phyloP scores from a whole-genome alignment of 2,888 invertebrate species.

The Dascillus cervinus region DNA sequence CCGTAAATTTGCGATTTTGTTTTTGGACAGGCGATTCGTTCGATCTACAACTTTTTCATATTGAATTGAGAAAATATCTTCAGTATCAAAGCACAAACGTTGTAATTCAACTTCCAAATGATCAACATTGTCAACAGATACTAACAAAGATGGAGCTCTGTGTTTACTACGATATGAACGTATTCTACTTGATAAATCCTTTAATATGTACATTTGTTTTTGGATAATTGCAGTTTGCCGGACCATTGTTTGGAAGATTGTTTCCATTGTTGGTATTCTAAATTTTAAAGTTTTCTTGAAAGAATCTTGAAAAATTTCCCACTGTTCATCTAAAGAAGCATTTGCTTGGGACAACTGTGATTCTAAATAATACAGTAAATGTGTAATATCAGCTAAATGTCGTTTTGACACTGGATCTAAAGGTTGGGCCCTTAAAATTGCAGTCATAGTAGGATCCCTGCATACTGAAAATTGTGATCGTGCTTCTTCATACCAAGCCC shows the following conservation, averaged over 20 bases:
- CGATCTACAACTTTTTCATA: slow-evolving; percentile 32
- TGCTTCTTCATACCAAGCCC: slow-evolving; percentile 52
- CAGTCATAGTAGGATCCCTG: slow-evolving; percentile 32
- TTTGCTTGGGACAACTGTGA: slow-evolving; percentile 67
- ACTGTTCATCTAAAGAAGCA: slow-evolving; percentile 65
- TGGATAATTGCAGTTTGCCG: slow-evolving; percentile 62
- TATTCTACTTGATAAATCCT: slow-evolving; percentile 33
- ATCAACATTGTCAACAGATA: slow-evolving; percentile 38
- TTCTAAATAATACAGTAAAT: slow-evolving; percentile 63
- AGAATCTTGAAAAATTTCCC: slow-evolving; percentile 58
- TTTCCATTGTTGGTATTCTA: slow-evolving; percentile 64
- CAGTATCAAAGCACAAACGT: slow-evolving; percentile 47
- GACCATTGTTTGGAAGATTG: slow-evolving; percentile 71
- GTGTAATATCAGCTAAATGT: slow-evolving; percentile 61
- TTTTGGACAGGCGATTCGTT: slow-evolving; percentile 38
- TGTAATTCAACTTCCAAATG: slow-evolving; percentile 39
- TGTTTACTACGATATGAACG: slow-evolving; percentile 41
- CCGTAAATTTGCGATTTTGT: slow-evolving; percentile 48
- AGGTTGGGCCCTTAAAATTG: slow-evolving; percentile 37
- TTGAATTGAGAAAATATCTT: slow-evolving; percentile 40
- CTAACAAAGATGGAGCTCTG: slow-evolving; percentile 38
- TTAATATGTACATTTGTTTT: slow-evolving; percentile 43
- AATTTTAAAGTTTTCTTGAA: slow-evolving; percentile 45
- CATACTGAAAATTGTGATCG: slow-evolving; percentile 43
- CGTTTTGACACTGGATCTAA: slow-evolving; percentile 61